Conservation (phyloP, 2,888 invertebrate species). For the Spodoptera littoralis region DNA sequence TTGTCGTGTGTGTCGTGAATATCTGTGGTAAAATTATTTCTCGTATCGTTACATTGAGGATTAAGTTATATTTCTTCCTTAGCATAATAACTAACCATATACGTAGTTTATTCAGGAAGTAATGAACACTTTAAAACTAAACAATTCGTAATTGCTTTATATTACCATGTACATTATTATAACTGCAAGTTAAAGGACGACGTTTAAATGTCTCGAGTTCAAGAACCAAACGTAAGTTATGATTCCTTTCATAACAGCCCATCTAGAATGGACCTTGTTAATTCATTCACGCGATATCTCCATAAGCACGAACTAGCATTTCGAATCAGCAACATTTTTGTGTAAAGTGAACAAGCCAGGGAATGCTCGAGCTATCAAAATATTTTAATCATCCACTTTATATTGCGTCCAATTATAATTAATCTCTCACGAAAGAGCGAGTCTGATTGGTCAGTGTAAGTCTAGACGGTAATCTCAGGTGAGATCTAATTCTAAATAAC, state of each 20-base stretch:
- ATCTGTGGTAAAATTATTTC: no score
- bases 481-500: constrained; percentile 81
- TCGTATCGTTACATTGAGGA: no score
- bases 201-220: constrained; percentile 29
- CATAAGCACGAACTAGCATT: constrained; percentile 67
- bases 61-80: not conserved
- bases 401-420: constrained; percentile 81
- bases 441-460: constrained; percentile 70
- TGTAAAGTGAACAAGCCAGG: constrained; percentile 42
- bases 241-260: constrained; percentile 51
- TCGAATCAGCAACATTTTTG: constrained; percentile 63
- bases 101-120: not conserved
- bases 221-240: constrained; percentile 44
- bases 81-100: not conserved
- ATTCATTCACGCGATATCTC: constrained; percentile 66
- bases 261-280: constrained; percentile 58
- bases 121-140: constrained; percentile 3
- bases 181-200: constrained; percentile 33
- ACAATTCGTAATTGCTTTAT: constrained; percentile 3
- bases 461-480: constrained; percentile 84
- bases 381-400: constrained; percentile 79
- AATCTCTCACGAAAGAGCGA: constrained; percentile 83
- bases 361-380: constrained; percentile 70
- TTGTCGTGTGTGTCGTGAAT: no score
- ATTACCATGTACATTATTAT: constrained; percentile 19